Evolutionary conservation across 2,797 vertebrate species (phyloP).

Genomic region (Caiman crocodilus): DNA sequence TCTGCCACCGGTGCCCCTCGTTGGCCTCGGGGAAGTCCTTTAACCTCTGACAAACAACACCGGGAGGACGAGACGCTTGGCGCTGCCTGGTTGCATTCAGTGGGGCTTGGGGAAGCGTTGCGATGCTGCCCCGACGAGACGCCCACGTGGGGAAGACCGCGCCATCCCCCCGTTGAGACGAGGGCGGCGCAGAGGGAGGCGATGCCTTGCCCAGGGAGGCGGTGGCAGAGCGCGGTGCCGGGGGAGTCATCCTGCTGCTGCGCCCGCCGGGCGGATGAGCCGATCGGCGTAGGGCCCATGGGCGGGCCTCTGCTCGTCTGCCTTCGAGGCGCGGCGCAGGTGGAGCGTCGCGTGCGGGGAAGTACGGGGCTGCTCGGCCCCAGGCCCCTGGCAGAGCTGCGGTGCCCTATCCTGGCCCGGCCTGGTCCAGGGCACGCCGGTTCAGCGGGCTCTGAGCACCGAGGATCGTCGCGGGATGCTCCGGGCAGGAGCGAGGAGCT

Average conservation of each 20-base stretch:
- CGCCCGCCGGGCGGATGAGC: rapidly evolving
- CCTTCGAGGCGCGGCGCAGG: too few species aligned
- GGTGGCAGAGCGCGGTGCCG: neutral
- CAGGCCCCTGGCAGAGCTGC: too few species aligned
- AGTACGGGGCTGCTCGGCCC: too few species aligned
- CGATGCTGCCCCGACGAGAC: neutral
- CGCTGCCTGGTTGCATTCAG: too few species aligned
- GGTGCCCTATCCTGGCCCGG: too few species aligned
- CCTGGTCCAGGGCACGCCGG: neutral
- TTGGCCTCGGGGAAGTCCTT: neutral
- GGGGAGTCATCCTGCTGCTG: neutral
- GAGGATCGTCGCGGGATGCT: neutral
- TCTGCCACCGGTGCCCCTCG: neutral
- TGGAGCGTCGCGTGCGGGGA: too few species aligned
- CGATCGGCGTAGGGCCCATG: rapidly evolving
- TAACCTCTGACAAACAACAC: neutral
- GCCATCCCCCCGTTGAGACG: neutral
- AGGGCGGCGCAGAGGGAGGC: neutral
- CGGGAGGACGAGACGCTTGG: too few species aligned
- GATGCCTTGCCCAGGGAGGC: neutral
- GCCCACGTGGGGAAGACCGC: neutral
- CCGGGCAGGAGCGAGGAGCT: neutral
- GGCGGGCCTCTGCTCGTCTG: neutral
- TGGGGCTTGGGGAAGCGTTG: too few species aligned
- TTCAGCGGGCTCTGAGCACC: neutral